These are phyloP conservation scores for Nyctibius bracteatus DNA, from an alignment of 2,113 vertebrate species.

Conservation along the genomic window DNA sequence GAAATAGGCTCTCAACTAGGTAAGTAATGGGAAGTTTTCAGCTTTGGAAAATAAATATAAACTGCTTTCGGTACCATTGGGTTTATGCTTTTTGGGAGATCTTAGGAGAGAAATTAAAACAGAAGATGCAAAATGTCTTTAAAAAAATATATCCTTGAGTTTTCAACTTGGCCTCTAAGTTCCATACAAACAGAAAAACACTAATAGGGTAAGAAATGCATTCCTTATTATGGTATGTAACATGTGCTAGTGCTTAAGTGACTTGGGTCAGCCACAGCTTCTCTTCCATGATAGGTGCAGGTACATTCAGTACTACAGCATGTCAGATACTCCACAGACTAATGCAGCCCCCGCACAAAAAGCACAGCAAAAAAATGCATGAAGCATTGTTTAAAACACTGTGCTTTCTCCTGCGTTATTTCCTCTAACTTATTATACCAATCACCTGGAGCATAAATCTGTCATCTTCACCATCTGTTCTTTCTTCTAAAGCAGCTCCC, in stretches of 20 bases:
- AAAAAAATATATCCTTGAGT: background rate
- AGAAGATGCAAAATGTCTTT: background rate
- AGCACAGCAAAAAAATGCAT: background rate
- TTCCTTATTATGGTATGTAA: background rate
- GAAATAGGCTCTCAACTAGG: background rate
- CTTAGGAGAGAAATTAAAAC: background rate
- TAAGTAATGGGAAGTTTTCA: background rate
- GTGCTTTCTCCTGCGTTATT: background rate
- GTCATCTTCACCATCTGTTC: slow-evolving; percentile 6
- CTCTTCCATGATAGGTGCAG: background rate
- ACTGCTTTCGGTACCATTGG: background rate
- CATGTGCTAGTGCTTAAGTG: background rate
- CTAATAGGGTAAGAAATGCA: background rate
- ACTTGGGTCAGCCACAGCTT: background rate
- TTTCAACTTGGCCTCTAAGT: background rate
- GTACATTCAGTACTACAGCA: background rate
- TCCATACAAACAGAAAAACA: background rate
- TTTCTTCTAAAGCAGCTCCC: background rate
- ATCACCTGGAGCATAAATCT: slow-evolving; percentile 47
- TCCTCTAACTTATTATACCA: slow-evolving; percentile 14
- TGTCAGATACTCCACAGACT: background rate
- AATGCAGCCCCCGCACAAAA: background rate
- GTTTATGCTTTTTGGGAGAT: background rate
- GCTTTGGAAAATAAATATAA: background rate
- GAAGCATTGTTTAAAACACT: background rate